Evolutionary conservation across 2,113 vertebrate species (phyloP).

Genomic region (Hydropotes inermis): DNA sequence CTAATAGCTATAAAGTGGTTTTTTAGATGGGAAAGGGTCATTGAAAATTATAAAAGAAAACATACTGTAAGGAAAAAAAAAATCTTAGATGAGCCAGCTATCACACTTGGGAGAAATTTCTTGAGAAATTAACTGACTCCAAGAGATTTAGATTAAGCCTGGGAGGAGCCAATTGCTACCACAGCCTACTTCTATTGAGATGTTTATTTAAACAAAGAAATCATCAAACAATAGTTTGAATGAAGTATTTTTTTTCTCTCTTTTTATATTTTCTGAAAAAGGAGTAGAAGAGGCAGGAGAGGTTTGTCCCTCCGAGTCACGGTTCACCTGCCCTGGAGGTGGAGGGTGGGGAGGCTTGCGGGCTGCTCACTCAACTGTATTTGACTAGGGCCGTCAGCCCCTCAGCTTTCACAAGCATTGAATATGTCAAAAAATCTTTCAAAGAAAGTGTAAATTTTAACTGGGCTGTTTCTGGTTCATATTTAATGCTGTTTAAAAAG

Average conservation of each 20-base stretch:
- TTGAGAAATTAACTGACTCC: conserved; percentile 52
- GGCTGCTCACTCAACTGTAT: conserved; percentile 89
- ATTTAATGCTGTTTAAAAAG: conserved; percentile 82
- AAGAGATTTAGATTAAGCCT: conserved; percentile 51
- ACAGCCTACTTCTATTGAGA: conserved; percentile 52
- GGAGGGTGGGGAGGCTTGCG: conserved; percentile 80
- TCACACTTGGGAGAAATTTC: conserved; percentile 57
- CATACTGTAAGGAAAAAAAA: not conserved
- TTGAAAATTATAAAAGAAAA: conserved; percentile 32
- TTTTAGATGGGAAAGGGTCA: not conserved
- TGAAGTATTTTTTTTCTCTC: conserved; percentile 30
- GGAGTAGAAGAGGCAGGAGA: conserved; percentile 67
- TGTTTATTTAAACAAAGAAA: conserved; percentile 69
- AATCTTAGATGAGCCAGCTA: not conserved
- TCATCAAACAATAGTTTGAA: conserved; percentile 77
- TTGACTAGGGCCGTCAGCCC: conserved; percentile 87
- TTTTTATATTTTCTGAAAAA: conserved; percentile 58
- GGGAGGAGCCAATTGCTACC: conserved; percentile 20
- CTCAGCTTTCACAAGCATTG: conserved; percentile 85
- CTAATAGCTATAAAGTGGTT: conserved; percentile 47
- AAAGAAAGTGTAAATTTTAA: conserved; percentile 86
- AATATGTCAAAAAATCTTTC: conserved; percentile 87
- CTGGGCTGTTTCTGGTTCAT: conserved; percentile 82
- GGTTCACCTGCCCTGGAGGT: conserved; percentile 86
- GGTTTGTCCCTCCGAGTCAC: conserved; percentile 82